A percentile compares a stretch with the other conserved stretches of the same genome.
Evolutionary conservation across 2,888 invertebrate genomes (phyloP).

Genomic region (Cepaea hortensis): DNA sequence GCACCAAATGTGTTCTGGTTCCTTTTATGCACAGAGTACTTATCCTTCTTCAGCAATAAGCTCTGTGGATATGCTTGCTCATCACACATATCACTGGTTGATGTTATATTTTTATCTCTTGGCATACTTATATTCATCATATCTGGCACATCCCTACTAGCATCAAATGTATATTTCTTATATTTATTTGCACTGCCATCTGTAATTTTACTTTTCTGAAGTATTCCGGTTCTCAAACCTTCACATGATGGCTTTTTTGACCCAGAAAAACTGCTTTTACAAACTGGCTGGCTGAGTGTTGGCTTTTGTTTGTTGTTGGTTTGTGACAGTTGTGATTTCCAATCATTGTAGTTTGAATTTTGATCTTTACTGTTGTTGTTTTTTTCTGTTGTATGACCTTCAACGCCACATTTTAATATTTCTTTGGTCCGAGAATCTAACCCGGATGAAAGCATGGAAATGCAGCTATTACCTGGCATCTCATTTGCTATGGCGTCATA

Average conservation of each 20-base stretch:
- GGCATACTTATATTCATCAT: neutral
- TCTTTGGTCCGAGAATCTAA: neutral
- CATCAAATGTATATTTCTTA: neutral
- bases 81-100: neutral
- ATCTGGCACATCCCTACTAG: no score
- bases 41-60: neutral
- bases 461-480: no score
- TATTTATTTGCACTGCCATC: neutral
- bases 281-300: neutral
- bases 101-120: no score
- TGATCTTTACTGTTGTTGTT: neutral
- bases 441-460: neutral
- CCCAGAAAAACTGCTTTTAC: neutral
- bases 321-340: neutral
- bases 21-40: neutral
- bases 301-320: neutral
- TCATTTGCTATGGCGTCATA: neutral
- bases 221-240: neutral
- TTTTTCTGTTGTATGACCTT: neutral
- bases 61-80: neutral
- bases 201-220: neutral
- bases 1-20: neutral
- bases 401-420: neutral
- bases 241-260: neutral
- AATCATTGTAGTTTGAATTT: neutral